phyloP scores from a whole-genome alignment of 2,797 vertebrate genomes.

The Acanthiza pusilla region DNA sequence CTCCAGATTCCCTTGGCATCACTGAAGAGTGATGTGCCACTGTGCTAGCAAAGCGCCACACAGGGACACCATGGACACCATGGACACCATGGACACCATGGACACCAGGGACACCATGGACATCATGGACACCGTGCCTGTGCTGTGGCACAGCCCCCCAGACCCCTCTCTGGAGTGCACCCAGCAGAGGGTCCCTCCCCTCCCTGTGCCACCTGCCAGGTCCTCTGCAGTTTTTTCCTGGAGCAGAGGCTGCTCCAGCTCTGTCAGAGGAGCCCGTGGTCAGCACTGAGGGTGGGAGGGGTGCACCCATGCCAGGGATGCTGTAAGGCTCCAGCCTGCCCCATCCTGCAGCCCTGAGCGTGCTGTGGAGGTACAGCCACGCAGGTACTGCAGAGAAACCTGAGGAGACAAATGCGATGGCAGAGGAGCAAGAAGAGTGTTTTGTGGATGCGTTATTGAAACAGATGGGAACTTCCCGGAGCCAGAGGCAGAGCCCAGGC shows the following conservation, averaged over 20 bases:
- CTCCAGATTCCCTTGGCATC: neutral
- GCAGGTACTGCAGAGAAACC: neutral
- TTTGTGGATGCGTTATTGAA: neutral
- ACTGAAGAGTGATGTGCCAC: accelerated
- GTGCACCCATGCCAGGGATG: neutral
- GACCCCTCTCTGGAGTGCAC: neutral
- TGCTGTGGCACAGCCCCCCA: neutral
- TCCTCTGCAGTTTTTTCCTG: neutral
- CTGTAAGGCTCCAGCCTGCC: neutral
- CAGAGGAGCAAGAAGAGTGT: neutral
- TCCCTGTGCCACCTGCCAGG: neutral
- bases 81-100: neutral
- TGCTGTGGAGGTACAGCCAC: neutral
- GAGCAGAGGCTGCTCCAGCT: neutral
- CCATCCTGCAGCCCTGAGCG: neutral
- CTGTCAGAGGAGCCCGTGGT: accelerated
- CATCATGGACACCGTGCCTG: neutral
- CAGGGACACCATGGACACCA: accelerated
- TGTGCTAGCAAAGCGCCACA: accelerated
- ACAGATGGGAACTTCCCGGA: neutral
- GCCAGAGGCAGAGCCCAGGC: neutral
- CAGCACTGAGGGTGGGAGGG: neutral
- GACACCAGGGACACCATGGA: neutral
- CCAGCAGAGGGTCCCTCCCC: neutral
- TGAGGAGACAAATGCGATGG: neutral